Conservation (phyloP, 2,888 invertebrate genomes). For the Amphipoea oculea region DNA sequence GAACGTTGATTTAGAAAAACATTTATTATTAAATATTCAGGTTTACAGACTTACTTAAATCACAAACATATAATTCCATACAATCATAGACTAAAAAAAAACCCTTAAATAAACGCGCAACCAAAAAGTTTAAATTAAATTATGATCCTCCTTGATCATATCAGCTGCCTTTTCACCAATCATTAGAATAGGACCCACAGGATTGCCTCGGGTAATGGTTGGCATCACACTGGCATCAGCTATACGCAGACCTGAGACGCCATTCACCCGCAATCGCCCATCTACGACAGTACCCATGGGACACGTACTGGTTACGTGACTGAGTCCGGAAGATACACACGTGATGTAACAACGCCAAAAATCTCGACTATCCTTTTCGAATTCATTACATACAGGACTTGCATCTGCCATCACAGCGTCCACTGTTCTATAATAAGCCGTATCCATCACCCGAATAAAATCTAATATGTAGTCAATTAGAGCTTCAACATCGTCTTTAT, state of each 20-base stretch:
- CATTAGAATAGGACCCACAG: conserved; percentile 67
- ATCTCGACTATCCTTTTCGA: conserved; percentile 56
- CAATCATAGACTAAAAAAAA: background rate
- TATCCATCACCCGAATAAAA: conserved; percentile 64
- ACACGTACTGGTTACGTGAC: conserved; percentile 69
- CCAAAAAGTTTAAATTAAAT: conserved; percentile 38
- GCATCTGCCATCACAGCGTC: conserved; percentile 62
- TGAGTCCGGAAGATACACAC: conserved; percentile 64
- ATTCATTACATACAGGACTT: conserved; percentile 61
- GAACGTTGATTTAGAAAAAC: background rate
- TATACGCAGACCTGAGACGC: conserved; percentile 64
- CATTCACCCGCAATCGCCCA: conserved; percentile 62
- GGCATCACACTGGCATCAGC: conserved; percentile 71
- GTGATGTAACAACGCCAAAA: conserved; percentile 72
- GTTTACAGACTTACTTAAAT: background rate
- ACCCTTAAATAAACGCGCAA: background rate
- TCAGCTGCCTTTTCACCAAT: conserved; percentile 73
- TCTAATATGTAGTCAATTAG: conserved; percentile 63
- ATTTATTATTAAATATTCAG: background rate
- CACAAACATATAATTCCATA: background rate
- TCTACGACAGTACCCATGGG: conserved; percentile 73
- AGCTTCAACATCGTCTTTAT: conserved; percentile 65
- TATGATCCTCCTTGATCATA: conserved; percentile 66
- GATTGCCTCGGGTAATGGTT: conserved; percentile 60
- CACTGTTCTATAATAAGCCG: conserved; percentile 64